Evolutionary conservation across 2,888 invertebrate species (phyloP).

Genomic region (Agriopis aurantiaria): DNA sequence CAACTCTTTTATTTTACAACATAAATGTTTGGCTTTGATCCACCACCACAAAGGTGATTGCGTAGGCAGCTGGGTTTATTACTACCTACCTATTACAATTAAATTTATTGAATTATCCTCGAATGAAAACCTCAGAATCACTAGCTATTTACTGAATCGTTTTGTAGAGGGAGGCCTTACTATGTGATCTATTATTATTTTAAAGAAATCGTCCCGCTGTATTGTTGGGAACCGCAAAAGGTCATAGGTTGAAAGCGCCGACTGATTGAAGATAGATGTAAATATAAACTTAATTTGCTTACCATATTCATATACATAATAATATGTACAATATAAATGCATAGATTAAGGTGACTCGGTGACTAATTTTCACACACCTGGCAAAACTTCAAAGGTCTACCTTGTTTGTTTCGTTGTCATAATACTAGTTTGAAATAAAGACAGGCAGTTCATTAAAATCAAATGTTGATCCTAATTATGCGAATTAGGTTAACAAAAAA

Average conservation of each 20-base stretch:
- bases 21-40: constrained; percentile 56
- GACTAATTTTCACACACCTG: too few relatives aligned
- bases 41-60: constrained; percentile 58
- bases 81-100: constrained; percentile 19
- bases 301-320: constrained; percentile 8
- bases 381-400: too few relatives aligned
- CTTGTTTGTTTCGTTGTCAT: too few relatives aligned
- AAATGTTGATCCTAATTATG: too few relatives aligned
- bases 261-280: constrained; percentile 11
- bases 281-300: constrained; percentile 11
- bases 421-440: too few relatives aligned
- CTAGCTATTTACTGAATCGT: neutral
- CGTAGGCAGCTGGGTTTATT: constrained; percentile 55
- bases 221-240: neutral
- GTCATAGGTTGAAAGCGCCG: neutral
- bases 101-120: constrained; percentile 13
- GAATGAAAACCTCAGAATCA: constrained; percentile 4
- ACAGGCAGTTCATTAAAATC: too few relatives aligned
- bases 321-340: neutral
- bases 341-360: too few relatives aligned
- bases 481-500: too few relatives aligned
- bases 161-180: constrained; percentile 6
- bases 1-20: constrained; percentile 60
- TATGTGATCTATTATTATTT: constrained; percentile 7
- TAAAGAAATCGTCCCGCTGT: neutral